Evolutionary conservation across 2,113 vertebrate genomes (phyloP).

Genomic region (Brevimyrus niger): DNA sequence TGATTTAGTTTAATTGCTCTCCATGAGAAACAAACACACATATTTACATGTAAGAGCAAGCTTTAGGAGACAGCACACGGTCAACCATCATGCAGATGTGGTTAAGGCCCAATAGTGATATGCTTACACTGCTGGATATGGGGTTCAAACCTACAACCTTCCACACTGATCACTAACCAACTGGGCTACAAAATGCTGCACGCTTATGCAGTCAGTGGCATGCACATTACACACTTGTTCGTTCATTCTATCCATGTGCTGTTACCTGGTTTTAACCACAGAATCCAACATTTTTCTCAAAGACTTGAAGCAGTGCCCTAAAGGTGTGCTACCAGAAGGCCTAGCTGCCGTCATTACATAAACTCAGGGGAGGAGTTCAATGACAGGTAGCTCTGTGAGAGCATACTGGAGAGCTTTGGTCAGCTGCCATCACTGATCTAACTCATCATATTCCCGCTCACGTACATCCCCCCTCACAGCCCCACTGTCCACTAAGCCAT

Average conservation of each 20-base stretch:
- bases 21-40: neutral
- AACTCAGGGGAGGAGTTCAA: neutral
- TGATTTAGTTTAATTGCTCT: neutral
- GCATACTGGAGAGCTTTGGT: neutral
- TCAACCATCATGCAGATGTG: neutral
- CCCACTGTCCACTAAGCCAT: constrained; percentile 34
- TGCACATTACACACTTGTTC: neutral
- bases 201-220: neutral
- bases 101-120: neutral
- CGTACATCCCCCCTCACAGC: constrained; percentile 34
- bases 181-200: neutral
- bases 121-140: neutral
- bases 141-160: neutral
- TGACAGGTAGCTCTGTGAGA: neutral
- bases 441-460: constrained; percentile 58
- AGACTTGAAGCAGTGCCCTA: neutral
- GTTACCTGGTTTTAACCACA: neutral
- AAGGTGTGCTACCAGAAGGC: neutral
- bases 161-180: neutral
- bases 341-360: neutral
- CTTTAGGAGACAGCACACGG: neutral
- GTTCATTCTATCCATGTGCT: neutral
- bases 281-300: neutral
- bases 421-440: constrained; percentile 31
- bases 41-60: neutral